A percentile compares a stretch with the other conserved stretches of the same genome.
Conservation (phyloP, 2,888 invertebrate species). For the Pachydiplax longipennis region DNA sequence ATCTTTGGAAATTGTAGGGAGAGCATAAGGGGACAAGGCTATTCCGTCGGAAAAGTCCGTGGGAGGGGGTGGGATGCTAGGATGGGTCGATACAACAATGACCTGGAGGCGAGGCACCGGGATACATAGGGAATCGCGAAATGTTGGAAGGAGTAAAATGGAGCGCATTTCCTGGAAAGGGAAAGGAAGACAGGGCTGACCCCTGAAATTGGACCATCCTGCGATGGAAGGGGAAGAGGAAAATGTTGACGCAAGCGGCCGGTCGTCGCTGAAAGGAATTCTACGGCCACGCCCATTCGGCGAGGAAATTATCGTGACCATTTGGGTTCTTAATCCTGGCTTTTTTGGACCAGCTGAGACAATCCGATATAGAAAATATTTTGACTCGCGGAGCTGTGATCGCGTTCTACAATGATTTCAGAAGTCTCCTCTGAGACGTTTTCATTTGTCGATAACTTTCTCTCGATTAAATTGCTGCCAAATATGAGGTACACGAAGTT, state of each 20-base stretch:
- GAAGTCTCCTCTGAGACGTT: too few relatives aligned
- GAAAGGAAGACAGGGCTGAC: slow-evolving; percentile 7
- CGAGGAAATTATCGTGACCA: not conserved
- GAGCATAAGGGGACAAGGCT: too few relatives aligned
- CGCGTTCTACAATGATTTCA: too few relatives aligned
- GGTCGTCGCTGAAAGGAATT: not conserved
- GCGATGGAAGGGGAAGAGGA: not conserved
- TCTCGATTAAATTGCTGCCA: too few relatives aligned
- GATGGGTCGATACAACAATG: slow-evolving; percentile 38
- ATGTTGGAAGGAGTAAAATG: not conserved
- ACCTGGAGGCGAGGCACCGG: not conserved
- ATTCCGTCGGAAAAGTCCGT: not conserved
- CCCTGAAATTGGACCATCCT: slow-evolving; percentile 10
- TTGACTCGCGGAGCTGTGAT: too few relatives aligned
- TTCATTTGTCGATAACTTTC: too few relatives aligned
- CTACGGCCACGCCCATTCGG: not conserved
- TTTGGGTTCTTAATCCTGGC: too few relatives aligned
- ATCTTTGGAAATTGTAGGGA: not conserved
- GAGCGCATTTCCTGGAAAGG: not conserved
- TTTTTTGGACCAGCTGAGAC: too few relatives aligned
- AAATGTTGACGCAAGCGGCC: not conserved
- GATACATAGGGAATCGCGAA: not conserved
- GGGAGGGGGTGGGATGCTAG: not conserved
- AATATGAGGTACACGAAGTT: too few relatives aligned
- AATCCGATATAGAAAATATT: too few relatives aligned